Conservation (phyloP, 1,140 invertebrate species). For the Macrobrachium nipponense region DNA sequence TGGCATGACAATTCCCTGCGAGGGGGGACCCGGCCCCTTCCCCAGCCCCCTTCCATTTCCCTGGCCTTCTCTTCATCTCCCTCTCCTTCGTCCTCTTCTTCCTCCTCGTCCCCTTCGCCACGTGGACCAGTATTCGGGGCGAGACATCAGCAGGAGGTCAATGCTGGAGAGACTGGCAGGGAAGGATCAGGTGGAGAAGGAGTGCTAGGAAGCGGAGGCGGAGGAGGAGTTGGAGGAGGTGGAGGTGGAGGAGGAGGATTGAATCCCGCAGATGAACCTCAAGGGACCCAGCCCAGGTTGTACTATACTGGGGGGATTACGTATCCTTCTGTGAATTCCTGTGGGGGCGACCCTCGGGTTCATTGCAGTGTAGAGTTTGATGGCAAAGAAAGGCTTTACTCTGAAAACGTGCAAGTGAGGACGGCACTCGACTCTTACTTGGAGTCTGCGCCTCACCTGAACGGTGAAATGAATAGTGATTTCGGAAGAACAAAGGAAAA, state of each 20-base stretch:
- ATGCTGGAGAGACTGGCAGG: conserved; percentile 17
- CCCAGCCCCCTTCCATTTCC: neutral
- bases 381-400: neutral
- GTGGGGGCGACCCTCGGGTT: neutral
- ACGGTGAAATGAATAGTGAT: neutral
- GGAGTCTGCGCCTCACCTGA: neutral
- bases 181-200: neutral
- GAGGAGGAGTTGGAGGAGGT: neutral
- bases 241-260: no score
- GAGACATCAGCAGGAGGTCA: neutral
- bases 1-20: no score
- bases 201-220: neutral
- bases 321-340: no score
- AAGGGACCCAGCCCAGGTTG: no score
- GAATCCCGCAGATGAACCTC: neutral
- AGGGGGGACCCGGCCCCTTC: no score
- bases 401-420: neutral
- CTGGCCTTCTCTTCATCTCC: conserved; percentile 27
- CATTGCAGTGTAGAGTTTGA: neutral
- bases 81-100: conserved; percentile 18
- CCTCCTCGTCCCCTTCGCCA: conserved; percentile 28
- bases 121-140: neutral
- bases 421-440: neutral
- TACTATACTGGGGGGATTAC: no score
- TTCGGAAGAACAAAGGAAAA: conserved; percentile 3